Evolutionary conservation across 2,797 vertebrate species (phyloP).

Genomic region (Calcarius lapponicus): DNA sequence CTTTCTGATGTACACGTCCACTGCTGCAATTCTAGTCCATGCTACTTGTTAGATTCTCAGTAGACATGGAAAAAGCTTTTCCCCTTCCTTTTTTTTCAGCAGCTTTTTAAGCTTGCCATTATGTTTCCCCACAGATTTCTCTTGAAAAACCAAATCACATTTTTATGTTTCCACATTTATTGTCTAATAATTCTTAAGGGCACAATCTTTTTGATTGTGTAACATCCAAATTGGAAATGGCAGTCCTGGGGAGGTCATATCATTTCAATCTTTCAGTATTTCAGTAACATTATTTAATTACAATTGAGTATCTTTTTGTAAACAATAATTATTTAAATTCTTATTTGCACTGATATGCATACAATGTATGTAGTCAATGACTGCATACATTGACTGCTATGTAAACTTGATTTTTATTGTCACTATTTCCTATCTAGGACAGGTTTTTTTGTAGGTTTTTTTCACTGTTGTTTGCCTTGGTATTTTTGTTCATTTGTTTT

Average conservation of each 20-base stretch:
- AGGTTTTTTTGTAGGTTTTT: accelerated
- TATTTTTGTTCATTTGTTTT: background rate
- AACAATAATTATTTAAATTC: background rate
- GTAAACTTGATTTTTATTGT: background rate
- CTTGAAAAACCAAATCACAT: background rate
- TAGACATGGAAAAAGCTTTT: background rate
- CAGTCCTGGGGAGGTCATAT: background rate
- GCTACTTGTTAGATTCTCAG: background rate
- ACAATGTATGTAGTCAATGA: too few species aligned
- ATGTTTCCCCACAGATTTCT: background rate
- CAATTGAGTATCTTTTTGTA: background rate
- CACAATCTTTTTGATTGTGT: background rate
- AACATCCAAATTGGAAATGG: background rate
- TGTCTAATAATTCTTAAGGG: background rate
- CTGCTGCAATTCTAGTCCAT: background rate
- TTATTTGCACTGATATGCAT: background rate
- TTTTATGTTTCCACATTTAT: background rate
- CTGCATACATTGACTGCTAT: background rate
- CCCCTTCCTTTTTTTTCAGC: background rate
- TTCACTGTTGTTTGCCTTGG: background rate
- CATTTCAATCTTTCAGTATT: background rate
- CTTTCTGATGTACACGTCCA: background rate
- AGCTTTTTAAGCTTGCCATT: background rate
- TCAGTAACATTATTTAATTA: background rate
- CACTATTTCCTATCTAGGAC: background rate